Percentiles rank a stretch among this genome's conserved stretches.
Evolutionary conservation across 2,888 invertebrate genomes (phyloP).

Genomic region (Drosophila lutescens): DNA sequence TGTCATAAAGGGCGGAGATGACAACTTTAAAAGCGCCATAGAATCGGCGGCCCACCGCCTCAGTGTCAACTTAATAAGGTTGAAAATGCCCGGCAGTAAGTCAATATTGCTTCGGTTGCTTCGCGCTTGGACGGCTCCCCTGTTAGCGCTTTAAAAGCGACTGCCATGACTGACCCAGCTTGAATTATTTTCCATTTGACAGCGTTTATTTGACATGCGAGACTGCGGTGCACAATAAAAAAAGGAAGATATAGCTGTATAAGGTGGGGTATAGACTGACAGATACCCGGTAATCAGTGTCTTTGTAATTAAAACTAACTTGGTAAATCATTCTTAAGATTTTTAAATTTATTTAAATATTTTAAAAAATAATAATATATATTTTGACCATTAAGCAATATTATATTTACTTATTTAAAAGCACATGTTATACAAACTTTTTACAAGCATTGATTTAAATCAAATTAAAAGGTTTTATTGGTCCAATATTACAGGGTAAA

Average conservation of each 20-base stretch:
- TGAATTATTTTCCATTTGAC: constrained; percentile 62
- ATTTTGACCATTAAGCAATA: too few species aligned
- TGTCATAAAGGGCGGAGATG: constrained; percentile 53
- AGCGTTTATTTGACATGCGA: constrained; percentile 62
- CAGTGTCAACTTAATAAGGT: constrained; percentile 63
- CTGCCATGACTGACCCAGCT: constrained; percentile 34
- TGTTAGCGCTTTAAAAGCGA: constrained; percentile 44
- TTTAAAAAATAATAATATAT: too few species aligned
- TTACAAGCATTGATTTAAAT: too few species aligned
- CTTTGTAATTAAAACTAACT: background rate
- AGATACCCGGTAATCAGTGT: background rate
- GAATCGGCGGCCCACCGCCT: constrained; percentile 13
- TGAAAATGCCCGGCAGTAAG: constrained; percentile 46
- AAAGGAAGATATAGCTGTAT: background rate
- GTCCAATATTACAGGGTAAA: too few species aligned
- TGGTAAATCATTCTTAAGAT: background rate
- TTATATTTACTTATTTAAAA: too few species aligned
- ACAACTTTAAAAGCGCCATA: constrained; percentile 44
- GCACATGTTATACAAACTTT: too few species aligned
- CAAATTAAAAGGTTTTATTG: too few species aligned
- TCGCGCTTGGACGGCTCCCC: constrained; percentile 27
- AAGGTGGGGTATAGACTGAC: background rate
- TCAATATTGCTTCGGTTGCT: constrained; percentile 42
- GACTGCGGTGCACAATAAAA: constrained; percentile 41
- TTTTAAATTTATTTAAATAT: background rate